Evolutionary conservation across 2,888 invertebrate genomes (phyloP).

Genomic region (Cosmopolites sordidus): DNA sequence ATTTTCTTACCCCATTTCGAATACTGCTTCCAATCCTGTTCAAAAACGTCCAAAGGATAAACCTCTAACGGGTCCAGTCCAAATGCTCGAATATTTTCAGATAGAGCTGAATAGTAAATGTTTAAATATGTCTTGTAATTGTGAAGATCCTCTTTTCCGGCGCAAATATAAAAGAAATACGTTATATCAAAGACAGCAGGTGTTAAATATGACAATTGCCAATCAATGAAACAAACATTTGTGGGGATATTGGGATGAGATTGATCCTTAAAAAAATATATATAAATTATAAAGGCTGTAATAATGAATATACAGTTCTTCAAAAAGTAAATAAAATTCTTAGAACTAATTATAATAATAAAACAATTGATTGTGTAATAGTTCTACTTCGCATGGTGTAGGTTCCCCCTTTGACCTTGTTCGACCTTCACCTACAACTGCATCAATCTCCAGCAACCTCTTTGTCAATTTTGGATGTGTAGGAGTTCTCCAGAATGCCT

Average conservation of each 20-base stretch:
- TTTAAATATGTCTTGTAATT: conserved; percentile 30
- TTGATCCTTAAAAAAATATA: conserved; percentile 21
- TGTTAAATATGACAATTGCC: conserved; percentile 32
- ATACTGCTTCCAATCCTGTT: conserved; percentile 16
- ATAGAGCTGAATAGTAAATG: conserved; percentile 32
- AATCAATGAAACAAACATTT: conserved; percentile 34
- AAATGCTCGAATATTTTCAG: conserved; percentile 28
- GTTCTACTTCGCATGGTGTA: too few species aligned
- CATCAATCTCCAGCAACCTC: too few species aligned
- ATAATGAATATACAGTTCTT: too few species aligned
- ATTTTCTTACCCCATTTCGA: conserved; percentile 7
- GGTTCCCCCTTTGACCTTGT: too few species aligned
- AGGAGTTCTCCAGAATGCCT: too few species aligned
- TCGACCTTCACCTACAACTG: too few species aligned
- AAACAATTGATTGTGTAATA: too few species aligned
- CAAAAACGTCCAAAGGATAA: conserved; percentile 20
- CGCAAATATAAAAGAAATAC: conserved; percentile 33
- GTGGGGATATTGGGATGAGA: conserved; percentile 26
- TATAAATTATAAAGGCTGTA: too few species aligned
- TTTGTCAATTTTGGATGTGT: too few species aligned
- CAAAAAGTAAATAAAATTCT: too few species aligned
- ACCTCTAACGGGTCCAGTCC: conserved; percentile 32
- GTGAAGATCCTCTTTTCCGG: conserved; percentile 28
- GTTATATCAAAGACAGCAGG: conserved; percentile 34
- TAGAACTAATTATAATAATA: too few species aligned